Base-by-base conservation (phyloP, 2,797 vertebrate species). In the Paramormyrops hopkinsi region DNA sequence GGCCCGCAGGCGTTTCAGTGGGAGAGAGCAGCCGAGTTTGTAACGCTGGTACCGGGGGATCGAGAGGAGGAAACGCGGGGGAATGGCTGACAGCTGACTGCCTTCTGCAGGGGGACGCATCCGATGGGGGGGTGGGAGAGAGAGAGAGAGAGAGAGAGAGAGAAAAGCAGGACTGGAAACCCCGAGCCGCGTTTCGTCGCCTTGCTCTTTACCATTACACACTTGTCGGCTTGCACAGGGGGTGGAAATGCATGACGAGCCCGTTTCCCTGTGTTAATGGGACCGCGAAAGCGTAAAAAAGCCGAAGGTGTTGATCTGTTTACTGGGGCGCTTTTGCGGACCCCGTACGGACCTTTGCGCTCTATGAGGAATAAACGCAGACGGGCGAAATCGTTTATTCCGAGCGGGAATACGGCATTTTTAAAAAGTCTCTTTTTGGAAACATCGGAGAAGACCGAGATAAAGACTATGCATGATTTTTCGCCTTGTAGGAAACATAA, bases 31-130 rank as follows among this genome's bases (percentile, higher is more conserved):
- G 79, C 56, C 92, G 90, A 85, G 93, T 92, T 90, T 92, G 92
- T 89, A 88, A 86, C 22, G 88, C 85, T 90, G 88, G 93, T 95
- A 93, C 93, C 92, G 87, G 86, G 94, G 93, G 93, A 95, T 93
- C 90, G 90, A 91, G 90, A 92, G 91, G 93, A 90, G 92, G 91
- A 93, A 92, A 93, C 92, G 94, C 90, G 65, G 92, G 93, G 93
- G 93, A 94, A 95, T 94, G 94, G 95, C 94, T 93, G 94, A 94
- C 94, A 93, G 91, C 94, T 91, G 94, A 92, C 94, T 94, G 91
- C 91, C 3, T 92, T 93, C 92, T 65, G 93, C 88, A 92, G 90
- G 92, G 92, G 93, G 92, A 92, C 93, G 92, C 90, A 94, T 91
- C 92, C 25, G 90, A 87, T 44, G 82, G 82, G 76, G 65, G 41